Conservation (phyloP, 2,888 invertebrate genomes). For the Drosophila gaucha region DNA sequence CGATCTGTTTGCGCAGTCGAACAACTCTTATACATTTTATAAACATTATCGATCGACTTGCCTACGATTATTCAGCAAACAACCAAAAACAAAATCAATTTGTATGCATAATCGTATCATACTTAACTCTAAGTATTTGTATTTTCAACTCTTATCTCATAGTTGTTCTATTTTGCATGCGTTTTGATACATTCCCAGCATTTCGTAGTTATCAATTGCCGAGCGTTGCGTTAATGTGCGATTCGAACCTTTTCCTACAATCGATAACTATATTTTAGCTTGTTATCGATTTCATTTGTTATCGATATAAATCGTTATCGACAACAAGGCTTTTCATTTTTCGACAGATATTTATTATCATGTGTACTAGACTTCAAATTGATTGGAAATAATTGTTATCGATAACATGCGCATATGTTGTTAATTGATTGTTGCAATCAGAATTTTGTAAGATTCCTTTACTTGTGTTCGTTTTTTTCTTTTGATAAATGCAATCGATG, state of each 20-base stretch:
- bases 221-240: conserved; percentile 18
- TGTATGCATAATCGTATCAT: conserved; percentile 23
- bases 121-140: conserved; percentile 18
- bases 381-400: neutral
- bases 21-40: conserved; percentile 1
- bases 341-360: too few species aligned
- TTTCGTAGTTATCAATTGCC: conserved; percentile 17
- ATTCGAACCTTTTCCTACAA: neutral
- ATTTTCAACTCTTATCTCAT: conserved; percentile 19
- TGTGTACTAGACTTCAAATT: too few species aligned
- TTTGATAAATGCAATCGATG: neutral
- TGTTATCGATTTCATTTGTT: neutral
- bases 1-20: conserved; percentile 13
- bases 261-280: conserved; percentile 7
- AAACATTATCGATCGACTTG: conserved; percentile 21
- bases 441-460: neutral
- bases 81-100: conserved; percentile 23
- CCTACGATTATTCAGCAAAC: conserved; percentile 5
- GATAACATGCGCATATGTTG: neutral
- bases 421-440: neutral
- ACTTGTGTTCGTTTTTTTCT: neutral
- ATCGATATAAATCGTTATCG: neutral
- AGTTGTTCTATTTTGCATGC: conserved; percentile 48
- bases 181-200: conserved; percentile 30
- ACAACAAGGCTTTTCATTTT: too few species aligned